Evolutionary conservation across 2,797 vertebrate species (phyloP), one percentile per base, ranked within the genome.

Genomic region (Crax fasciolata): DNA sequence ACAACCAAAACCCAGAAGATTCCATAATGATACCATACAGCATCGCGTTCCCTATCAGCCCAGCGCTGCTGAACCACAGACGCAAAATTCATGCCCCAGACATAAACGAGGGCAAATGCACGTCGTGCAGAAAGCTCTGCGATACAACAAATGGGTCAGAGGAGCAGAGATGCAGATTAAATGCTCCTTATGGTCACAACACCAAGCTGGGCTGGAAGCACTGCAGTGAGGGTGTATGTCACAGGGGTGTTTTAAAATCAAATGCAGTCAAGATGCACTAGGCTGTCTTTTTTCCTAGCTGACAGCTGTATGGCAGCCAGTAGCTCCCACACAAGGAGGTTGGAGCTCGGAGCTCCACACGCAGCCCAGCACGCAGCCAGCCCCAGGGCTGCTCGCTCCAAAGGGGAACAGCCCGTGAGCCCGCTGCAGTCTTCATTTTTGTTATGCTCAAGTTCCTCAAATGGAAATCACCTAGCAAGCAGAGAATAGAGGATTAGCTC

Each of bases 1-100:
- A 71, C 87, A 95, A 80, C 79, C 72, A 70, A 89, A 97, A 55
- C 83, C 65, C 71, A 94, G 91, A 97, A 95, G 66, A 89, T 96
- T 58, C 84, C 79, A 68, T 66, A 92, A 77, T 7, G 93, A 61
- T 23, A 93, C 81, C 84, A 85, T 61, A 78, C 19, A 0, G 41
- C 80, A 89, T 72, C 74, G 55, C 86, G 72, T 82, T 82, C 73
- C 91, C 95, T 93, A 91, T 90, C 91, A 90, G 74, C 62, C 74
- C 48, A 24, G 1, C 81, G 81, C 80, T 95, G 77, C 73, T 93
- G 54, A 71, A 73, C 90, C 63, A 83, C 79, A 55, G 92, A 87
- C 90, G 82, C 77, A 75, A n/a, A 79, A 54, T 43, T 90, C 77
- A 71, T 93, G 61, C 58, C 90, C 72, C 79, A 89, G 80, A 96